phyloP scores from a whole-genome alignment of 2,113 vertebrate genomes.

The Sphaerodactylus townsendi region DNA sequence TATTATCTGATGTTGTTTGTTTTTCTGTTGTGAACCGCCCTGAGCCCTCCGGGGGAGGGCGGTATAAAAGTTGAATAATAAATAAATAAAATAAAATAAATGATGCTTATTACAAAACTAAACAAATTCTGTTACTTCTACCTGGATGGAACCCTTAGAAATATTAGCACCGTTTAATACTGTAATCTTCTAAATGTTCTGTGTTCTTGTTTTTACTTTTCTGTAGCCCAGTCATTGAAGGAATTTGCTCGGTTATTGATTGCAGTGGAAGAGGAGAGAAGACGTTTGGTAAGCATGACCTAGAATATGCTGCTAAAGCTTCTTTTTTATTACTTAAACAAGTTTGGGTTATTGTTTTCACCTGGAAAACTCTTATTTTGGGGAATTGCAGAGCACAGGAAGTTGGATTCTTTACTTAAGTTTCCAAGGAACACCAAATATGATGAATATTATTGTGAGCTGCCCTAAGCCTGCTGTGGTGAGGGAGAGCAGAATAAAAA shows the following conservation, averaged over 20 bases:
- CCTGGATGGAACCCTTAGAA: neutral
- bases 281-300: conserved; percentile 85
- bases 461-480: no score
- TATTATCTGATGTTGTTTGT: no score
- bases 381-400: neutral
- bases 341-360: neutral
- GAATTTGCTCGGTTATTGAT: conserved; percentile 93
- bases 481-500: no score
- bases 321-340: neutral
- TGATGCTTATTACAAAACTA: neutral
- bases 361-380: neutral
- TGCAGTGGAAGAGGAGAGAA: conserved; percentile 93
- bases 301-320: neutral
- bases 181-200: neutral
- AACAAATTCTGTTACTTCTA: neutral
- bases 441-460: no score
- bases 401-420: neutral
- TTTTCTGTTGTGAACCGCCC: no score
- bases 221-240: conserved; percentile 92
- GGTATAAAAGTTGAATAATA: no score
- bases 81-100: no score
- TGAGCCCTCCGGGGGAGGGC: no score
- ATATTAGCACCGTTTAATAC: neutral
- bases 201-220: conserved; percentile 43
- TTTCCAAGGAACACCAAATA: neutral